Base-by-base conservation (phyloP, 2,888 invertebrate genomes). In the Digitonthophagus gazella region DNA sequence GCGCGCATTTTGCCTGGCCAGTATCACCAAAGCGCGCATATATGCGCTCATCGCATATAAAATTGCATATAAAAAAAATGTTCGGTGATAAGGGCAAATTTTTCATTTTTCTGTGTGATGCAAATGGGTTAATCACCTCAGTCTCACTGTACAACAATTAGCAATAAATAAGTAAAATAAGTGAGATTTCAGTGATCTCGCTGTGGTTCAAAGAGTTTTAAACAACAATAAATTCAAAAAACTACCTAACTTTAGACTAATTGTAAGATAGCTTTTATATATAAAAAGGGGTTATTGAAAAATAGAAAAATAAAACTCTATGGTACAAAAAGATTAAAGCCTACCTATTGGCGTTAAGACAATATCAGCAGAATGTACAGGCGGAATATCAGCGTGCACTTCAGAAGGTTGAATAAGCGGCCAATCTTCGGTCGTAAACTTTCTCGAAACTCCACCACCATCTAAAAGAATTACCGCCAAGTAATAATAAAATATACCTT, bases 291-390 rank as follows among this genome's bases (percentile, higher is more conserved):
- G n/a, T n/a, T n/a, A n/a, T n/a, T n/a, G n/a, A n/a, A n/a, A n/a
- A n/a, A n/a, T 5, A 61, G 18, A 14, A 58, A 58, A 15, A 2
- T 58, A 2, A 58, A 58, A 58, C 8, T 44, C 5, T 15, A 11
- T 56, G 56, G n/a, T 15, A 56, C 14, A 57, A 57, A n/a, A 2
- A 57, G 57, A n/a, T n/a, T n/a, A n/a, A n/a, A n/a, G n/a, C n/a
- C n/a, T 86, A 91, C 91, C 91, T 82, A 91, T 86, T 74, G 92
- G 91, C 71, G 93, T 92, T 77, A 92, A 85, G 78, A 92, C 91
- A 72, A 92, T 90, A 80, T 93, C 90, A 15, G 93, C 92, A 67
- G 89, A 88, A 77, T 90, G 90, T 66, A 92, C 89, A 67, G 91
- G 89, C 76, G 89, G 88, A 77, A 90, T 88, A 76, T 89, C 89